These are phyloP conservation scores for Eurytoma adleriae DNA, from an alignment of 2,888 invertebrate species.

Conservation along the genomic window DNA sequence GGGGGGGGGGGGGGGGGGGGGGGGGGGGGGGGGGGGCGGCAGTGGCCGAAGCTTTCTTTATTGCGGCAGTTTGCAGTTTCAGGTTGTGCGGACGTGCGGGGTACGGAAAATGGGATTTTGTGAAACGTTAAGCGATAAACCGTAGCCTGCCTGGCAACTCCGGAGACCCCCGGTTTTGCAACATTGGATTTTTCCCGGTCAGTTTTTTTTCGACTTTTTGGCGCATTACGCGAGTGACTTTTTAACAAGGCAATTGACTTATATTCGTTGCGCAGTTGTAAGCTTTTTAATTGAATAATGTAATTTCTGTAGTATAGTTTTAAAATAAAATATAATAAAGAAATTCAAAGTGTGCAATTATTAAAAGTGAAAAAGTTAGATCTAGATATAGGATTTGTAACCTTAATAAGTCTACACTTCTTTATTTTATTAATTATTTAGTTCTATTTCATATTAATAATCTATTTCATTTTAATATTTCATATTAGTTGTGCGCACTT, in stretches of 20 bases:
- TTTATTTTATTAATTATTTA: too few relatives aligned
- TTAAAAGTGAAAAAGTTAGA: too few relatives aligned
- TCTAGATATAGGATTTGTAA: too few relatives aligned
- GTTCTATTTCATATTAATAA: too few relatives aligned
- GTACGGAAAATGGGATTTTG: not conserved
- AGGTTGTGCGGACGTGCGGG: not conserved
- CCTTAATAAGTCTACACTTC: too few relatives aligned
- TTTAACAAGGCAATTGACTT: not conserved
- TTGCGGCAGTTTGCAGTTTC: not conserved
- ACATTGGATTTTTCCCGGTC: not conserved
- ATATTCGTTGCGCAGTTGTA: not conserved
- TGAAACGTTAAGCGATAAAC: conserved; percentile 7
- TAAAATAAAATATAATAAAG: too few relatives aligned
- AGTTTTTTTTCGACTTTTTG: not conserved
- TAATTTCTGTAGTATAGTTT: not conserved
- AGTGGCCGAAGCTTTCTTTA: conserved; percentile 13
- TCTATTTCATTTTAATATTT: too few relatives aligned
- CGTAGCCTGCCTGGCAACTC: too few relatives aligned
- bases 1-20: too few relatives aligned
- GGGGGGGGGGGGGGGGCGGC: too few relatives aligned
- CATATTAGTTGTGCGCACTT: too few relatives aligned
- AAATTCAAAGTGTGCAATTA: too few relatives aligned
- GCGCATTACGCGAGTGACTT: not conserved
- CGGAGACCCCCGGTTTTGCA: not conserved
- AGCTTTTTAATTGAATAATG: not conserved